phyloP scores from a whole-genome alignment of 2,888 invertebrate genomes.

The Helicoverpa assulta region DNA sequence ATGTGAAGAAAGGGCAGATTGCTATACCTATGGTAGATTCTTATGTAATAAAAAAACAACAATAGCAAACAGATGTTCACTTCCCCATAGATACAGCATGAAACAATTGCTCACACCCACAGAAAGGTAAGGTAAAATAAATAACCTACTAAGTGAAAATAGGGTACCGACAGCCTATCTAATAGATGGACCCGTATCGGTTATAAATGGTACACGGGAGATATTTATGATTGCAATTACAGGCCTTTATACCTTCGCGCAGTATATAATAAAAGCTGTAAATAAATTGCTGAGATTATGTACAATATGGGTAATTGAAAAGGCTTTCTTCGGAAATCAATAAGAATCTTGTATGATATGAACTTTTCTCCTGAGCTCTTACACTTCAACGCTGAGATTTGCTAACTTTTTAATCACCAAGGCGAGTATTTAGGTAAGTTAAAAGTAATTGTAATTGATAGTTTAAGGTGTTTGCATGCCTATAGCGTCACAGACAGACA shows the following conservation, averaged over 20 bases:
- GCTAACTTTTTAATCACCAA: no score
- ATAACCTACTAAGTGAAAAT: slow-evolving; percentile 74
- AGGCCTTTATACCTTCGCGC: slow-evolving; percentile 65
- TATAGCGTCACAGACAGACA: no score
- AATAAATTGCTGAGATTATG: slow-evolving; percentile 35
- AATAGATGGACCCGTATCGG: slow-evolving; percentile 76
- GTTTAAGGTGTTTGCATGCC: no score
- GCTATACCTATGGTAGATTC: no score
- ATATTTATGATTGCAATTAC: slow-evolving; percentile 86
- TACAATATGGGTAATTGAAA: slow-evolving; percentile 19
- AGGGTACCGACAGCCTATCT: slow-evolving; percentile 75
- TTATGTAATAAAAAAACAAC: neutral
- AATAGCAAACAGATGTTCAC: slow-evolving; percentile 47
- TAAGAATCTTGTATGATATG: neutral
- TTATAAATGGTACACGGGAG: slow-evolving; percentile 80
- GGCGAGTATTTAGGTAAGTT: no score
- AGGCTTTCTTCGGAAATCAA: slow-evolving; percentile 14
- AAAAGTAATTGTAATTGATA: no score
- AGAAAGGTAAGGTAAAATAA: slow-evolving; percentile 63
- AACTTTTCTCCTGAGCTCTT: no score
- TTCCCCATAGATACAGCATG: slow-evolving; percentile 51
- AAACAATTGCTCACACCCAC: slow-evolving; percentile 70
- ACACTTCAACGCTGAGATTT: no score
- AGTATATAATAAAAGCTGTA: slow-evolving; percentile 56
- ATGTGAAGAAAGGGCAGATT: no score